phyloP scores from a whole-genome alignment of 2,113 vertebrate genomes.

The Amphiprion ocellaris region DNA sequence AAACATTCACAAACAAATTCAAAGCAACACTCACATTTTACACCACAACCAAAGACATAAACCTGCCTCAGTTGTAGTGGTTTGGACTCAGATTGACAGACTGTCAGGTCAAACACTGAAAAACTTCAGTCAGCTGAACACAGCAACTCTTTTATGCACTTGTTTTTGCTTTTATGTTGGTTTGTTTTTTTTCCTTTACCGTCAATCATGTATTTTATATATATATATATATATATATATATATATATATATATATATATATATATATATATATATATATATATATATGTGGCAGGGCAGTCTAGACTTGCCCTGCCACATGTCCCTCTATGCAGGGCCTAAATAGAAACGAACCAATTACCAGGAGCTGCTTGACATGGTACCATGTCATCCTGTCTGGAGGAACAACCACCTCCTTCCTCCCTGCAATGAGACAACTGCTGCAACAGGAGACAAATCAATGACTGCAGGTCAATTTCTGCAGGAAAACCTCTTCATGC shows the following conservation, averaged over 20 bases:
- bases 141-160: background rate
- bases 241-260: too few relatives aligned
- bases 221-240: too few relatives aligned
- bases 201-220: background rate
- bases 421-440: slow-evolving; percentile 40
- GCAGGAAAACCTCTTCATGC: slow-evolving; percentile 28
- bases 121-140: slow-evolving; percentile 9
- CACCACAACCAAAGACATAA: background rate
- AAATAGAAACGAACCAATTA: slow-evolving; percentile 68
- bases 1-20: background rate
- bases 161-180: background rate
- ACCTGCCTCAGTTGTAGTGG: background rate
- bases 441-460: slow-evolving; percentile 58
- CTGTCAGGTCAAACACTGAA: slow-evolving; percentile 20
- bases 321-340: slow-evolving; percentile 27
- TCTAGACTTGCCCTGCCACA: slow-evolving; percentile 40
- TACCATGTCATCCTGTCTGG: slow-evolving; percentile 56
- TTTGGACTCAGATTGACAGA: background rate
- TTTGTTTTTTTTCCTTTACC: background rate
- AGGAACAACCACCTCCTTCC: slow-evolving; percentile 50
- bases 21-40: background rate
- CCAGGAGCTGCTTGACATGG: slow-evolving; percentile 56
- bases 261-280: too few relatives aligned
- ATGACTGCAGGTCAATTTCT: slow-evolving; percentile 60
- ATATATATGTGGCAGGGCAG: too few relatives aligned